Base-by-base conservation (phyloP, 1,140 invertebrate genomes). In the Pseudoatta argentina region DNA sequence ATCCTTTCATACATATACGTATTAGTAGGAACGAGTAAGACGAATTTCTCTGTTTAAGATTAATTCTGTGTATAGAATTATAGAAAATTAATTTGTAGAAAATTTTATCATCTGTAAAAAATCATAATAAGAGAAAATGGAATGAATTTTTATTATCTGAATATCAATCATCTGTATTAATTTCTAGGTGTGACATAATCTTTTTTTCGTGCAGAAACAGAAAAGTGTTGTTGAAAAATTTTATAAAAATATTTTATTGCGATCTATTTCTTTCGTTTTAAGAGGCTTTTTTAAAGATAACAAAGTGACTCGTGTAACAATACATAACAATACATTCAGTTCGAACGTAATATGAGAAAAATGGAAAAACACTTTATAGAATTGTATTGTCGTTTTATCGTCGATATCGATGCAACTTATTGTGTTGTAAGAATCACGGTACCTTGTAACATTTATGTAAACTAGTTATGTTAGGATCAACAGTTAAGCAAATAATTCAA, bases 171-270 rank as follows among this genome's bases (percentile, higher is more conserved):
- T 78, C 0, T 30, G 10, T 18, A 4, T 8, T 18, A 48, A 64
- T 64, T 48, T 44, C 8, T 18, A n/a, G 6, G 48, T 30, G 10
- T 48, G 44, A 39, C 24, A 2, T 39, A 61, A 61, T 24, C 10
- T 39, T 44, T 44, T 24, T 76, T 27, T 24, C 10, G 2, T 7
- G 7, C 39, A 12, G 3, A 30, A 67, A 14, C 2, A n/a, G 2
- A 7, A 1, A 75, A 59, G n/a, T 75, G 57, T 59, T 39, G 7
- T 21, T 73, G 16, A 44, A 6, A 21, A 24, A 24, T 51, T 69
- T 69, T 16, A 53, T 24, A 27, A 27, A 73, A 57, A 57, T 75
- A 75, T 75, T 48, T 53, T 64, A 63, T 21, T 44, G 21, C 39
- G 34, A 48, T 30, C 18, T 12, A 18, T 69, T 34, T 12, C 4